A percentile compares a stretch with the other conserved stretches of the same genome.
Conservation (phyloP, 2,113 vertebrate species). For the Dipodomys spectabilis region DNA sequence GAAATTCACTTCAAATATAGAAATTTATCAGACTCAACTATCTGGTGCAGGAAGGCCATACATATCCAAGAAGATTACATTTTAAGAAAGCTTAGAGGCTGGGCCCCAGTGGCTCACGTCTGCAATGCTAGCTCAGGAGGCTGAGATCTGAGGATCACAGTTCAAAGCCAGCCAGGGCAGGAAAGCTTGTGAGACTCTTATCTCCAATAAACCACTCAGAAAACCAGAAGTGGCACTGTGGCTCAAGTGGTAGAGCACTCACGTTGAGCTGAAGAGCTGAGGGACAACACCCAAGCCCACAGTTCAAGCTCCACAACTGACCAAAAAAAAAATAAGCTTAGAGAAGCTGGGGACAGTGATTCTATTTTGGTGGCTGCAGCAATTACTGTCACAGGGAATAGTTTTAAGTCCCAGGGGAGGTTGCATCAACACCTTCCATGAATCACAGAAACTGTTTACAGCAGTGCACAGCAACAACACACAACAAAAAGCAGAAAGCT, state of each 20-base stretch:
- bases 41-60: background rate
- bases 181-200: too few species aligned
- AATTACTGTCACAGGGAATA: conserved; percentile 43
- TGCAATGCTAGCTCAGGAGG: too few species aligned
- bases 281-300: too few species aligned
- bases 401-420: conserved; percentile 13
- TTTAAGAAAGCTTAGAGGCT: conserved; percentile 5
- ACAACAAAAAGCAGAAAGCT: conserved; percentile 30
- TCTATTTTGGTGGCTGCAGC: conserved; percentile 41
- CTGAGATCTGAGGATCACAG: too few species aligned
- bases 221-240: too few species aligned
- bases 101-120: too few species aligned
- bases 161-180: too few species aligned
- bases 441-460: conserved; percentile 11
- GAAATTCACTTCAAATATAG: conserved; percentile 27
- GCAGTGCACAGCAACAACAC: conserved; percentile 6
- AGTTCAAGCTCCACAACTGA: too few species aligned
- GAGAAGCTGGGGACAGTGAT: background rate
- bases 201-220: too few species aligned
- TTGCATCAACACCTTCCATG: conserved; percentile 47
- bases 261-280: too few species aligned
- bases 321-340: too few species aligned
- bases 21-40: background rate
- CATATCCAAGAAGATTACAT: background rate
- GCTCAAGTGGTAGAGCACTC: too few species aligned